These are phyloP conservation scores for Platycheirus albimanus DNA, from an alignment of 2,888 invertebrate species.

Conservation along the genomic window DNA sequence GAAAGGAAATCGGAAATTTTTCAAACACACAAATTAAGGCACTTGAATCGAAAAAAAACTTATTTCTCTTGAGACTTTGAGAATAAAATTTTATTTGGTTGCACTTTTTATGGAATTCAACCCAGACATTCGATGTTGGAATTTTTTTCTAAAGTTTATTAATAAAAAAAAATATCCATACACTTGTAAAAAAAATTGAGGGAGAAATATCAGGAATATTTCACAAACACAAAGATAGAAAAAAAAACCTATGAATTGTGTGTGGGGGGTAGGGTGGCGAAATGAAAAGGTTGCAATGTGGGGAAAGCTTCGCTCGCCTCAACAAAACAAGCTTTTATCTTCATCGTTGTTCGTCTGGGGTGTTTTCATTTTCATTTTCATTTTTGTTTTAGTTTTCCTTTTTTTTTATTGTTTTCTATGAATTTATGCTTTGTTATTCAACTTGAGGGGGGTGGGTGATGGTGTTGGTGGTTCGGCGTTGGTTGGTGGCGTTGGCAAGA, in stretches of 20 bases:
- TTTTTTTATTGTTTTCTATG: slow-evolving; percentile 12
- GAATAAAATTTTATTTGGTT: slow-evolving; percentile 17
- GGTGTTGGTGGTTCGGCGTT: background rate
- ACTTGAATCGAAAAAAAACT: no score
- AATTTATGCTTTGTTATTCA: slow-evolving; percentile 63
- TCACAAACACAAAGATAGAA: slow-evolving; percentile 20
- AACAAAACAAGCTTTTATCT: slow-evolving; percentile 58
- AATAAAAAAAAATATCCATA: slow-evolving; percentile 8
- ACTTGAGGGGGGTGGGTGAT: background rate
- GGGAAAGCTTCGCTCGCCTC: slow-evolving; percentile 68
- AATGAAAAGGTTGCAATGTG: slow-evolving; percentile 17
- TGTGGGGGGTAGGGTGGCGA: background rate
- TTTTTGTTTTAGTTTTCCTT: slow-evolving; percentile 34
- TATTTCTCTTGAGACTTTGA: no score
- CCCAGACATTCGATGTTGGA: background rate
- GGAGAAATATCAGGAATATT: background rate
- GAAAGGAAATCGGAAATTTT: background rate
- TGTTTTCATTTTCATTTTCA: slow-evolving; percentile 52
- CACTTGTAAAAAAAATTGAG: background rate
- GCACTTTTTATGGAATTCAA: background rate
- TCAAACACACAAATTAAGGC: no score
- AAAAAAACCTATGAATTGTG: slow-evolving; percentile 13
- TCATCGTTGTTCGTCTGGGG: slow-evolving; percentile 57
- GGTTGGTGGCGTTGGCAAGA: slow-evolving; percentile 26
- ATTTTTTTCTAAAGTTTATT: slow-evolving; percentile 14